Percentiles rank a stretch among this genome's conserved stretches.
These are phyloP conservation scores for Mola mola DNA, from an alignment of 2,113 vertebrate genomes.

Conservation along the genomic window DNA sequence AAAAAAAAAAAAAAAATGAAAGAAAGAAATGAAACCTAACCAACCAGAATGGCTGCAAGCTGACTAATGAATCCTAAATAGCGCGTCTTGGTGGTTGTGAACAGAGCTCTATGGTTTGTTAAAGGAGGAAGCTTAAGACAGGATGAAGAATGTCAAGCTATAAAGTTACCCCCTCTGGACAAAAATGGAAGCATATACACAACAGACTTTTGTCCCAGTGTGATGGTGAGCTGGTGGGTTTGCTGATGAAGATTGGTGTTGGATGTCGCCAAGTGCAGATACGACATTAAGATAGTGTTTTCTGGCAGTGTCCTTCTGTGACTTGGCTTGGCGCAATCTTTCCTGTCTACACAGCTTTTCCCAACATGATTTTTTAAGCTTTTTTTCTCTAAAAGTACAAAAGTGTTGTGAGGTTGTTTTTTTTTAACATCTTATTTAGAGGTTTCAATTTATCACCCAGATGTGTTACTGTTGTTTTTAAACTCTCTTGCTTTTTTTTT, in stretches of 20 bases:
- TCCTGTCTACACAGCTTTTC: constrained; percentile 47
- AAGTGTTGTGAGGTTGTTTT: constrained; percentile 60
- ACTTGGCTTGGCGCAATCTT: constrained; percentile 40
- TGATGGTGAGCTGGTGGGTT: constrained; percentile 49
- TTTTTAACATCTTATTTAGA: constrained; percentile 70
- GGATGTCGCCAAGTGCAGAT: constrained; percentile 20
- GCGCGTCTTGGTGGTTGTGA: constrained; percentile 77
- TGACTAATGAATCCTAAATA: constrained; percentile 77
- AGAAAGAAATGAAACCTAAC: constrained; percentile 30
- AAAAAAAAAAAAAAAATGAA: constrained; percentile 44
- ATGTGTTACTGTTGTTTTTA: constrained; percentile 49
- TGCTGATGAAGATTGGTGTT: constrained; percentile 18
- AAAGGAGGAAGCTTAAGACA: constrained; percentile 63
- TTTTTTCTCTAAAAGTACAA: constrained; percentile 82
- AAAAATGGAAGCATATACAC: constrained; percentile 76
- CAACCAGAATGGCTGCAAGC: constrained; percentile 80
- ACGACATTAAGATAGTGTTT: constrained; percentile 34
- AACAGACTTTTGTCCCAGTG: constrained; percentile 65
- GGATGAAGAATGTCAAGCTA: background rate
- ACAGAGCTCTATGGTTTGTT: constrained; percentile 83
- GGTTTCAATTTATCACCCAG: constrained; percentile 65
- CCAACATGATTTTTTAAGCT: constrained; percentile 55
- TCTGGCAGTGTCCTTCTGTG: constrained; percentile 73
- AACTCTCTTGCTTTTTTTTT: constrained; percentile 54
- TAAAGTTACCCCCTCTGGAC: constrained; percentile 54